These are phyloP conservation scores for Onychorhynchus coronatus DNA, from an alignment of 2,113 vertebrate species.

Conservation along the genomic window DNA sequence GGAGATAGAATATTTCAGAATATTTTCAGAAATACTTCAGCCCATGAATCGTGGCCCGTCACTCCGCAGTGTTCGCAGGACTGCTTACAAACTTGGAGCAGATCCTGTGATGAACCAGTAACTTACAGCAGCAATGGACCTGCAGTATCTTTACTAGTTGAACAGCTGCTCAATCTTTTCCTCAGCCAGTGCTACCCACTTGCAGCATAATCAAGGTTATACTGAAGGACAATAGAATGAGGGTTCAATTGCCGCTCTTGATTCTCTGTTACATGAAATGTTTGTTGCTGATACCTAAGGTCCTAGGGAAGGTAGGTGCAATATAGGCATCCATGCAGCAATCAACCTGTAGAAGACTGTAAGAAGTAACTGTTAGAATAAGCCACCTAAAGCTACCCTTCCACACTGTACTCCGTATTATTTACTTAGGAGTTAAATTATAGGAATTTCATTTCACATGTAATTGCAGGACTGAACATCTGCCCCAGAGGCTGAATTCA, in stretches of 20 bases:
- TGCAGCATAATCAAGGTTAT: background rate
- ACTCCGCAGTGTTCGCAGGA: background rate
- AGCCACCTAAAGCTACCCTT: background rate
- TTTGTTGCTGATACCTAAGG: background rate
- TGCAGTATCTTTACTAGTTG: rapidly evolving
- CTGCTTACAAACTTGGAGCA: background rate
- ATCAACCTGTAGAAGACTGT: background rate
- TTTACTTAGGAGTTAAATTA: background rate
- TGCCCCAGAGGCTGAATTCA: background rate
- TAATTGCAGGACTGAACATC: background rate
- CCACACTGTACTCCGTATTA: background rate
- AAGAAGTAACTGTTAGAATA: background rate
- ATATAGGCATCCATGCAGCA: background rate
- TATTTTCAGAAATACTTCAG: background rate
- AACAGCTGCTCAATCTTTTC: background rate
- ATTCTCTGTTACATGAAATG: background rate
- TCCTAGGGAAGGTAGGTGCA: background rate
- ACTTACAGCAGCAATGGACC: background rate
- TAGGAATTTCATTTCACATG: background rate
- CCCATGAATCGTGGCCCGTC: rapidly evolving
- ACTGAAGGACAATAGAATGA: background rate
- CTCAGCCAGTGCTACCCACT: background rate
- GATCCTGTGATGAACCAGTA: background rate
- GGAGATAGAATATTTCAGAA: background rate
- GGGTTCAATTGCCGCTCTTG: background rate